Percentiles rank a stretch among this genome's conserved stretches.
Evolutionary conservation across 1,140 invertebrate genomes (phyloP).

Genomic region (Meloidogyne chitwoodi): DNA sequence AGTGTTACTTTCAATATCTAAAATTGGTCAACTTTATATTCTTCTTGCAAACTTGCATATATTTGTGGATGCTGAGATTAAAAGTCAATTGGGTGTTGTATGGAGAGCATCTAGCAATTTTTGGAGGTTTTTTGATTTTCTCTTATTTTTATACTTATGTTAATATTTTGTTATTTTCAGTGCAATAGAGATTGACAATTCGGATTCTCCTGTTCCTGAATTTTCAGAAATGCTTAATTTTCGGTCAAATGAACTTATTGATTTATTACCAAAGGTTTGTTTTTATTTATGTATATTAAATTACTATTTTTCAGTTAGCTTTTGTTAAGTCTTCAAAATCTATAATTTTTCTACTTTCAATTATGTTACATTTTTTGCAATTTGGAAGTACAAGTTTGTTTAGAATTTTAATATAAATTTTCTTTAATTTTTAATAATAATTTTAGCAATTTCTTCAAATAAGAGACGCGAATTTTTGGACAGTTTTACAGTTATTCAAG

Average conservation of each 20-base stretch:
- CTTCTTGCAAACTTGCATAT: neutral
- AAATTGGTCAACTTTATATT: slow-evolving; percentile 7
- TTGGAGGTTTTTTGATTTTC: neutral
- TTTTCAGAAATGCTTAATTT: neutral
- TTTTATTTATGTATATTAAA: neutral
- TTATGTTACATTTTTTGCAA: neutral
- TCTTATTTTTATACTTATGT: neutral
- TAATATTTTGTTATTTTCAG: neutral
- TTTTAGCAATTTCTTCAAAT: neutral
- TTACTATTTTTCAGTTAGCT: neutral
- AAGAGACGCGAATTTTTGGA: neutral
- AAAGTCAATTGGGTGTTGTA: slow-evolving; percentile 13
- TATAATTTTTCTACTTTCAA: neutral
- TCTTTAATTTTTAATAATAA: neutral
- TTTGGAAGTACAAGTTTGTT: neutral
- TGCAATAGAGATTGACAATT: neutral
- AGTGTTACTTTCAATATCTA: neutral
- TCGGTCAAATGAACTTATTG: neutral
- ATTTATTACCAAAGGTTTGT: neutral
- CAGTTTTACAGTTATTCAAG: neutral
- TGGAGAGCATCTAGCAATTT: neutral
- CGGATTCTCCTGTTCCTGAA: neutral
- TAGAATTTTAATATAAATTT: neutral
- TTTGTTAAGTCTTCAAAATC: neutral
- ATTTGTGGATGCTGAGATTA: slow-evolving; percentile 10